A percentile compares a stretch with the other conserved stretches of the same genome.
These are phyloP conservation scores for Loris lydekkerianus DNA, from an alignment of 2,797 vertebrate species.

Conservation along the genomic window DNA sequence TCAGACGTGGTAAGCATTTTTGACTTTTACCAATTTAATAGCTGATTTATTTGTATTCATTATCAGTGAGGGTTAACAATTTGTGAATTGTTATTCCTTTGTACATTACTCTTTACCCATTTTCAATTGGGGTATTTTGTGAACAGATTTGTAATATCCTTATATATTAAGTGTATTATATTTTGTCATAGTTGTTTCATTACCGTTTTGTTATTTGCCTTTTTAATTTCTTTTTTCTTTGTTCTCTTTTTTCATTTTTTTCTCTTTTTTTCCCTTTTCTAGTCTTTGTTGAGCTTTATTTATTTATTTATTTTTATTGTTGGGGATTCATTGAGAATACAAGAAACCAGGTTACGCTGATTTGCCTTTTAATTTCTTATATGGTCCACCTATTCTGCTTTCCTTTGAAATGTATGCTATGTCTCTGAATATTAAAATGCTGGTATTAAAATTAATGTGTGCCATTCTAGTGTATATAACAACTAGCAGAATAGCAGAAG, in stretches of 20 bases:
- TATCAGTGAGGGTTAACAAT: neutral
- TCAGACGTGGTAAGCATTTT: neutral
- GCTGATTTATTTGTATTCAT: neutral
- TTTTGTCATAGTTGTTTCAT: conserved; percentile 16
- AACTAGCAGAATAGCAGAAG: neutral
- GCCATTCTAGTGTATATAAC: neutral
- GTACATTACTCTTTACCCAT: conserved; percentile 16
- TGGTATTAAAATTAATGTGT: neutral
- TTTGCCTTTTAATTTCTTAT: neutral
- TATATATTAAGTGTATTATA: neutral
- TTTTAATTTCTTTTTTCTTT: neutral
- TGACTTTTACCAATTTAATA: neutral
- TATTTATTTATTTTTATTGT: too few relatives aligned
- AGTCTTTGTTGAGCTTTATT: too few relatives aligned
- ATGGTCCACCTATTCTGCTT: neutral
- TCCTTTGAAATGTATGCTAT: neutral
- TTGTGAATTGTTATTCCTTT: conserved; percentile 40
- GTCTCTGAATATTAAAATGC: neutral
- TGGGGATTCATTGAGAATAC: too few relatives aligned
- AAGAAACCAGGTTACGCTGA: neutral
- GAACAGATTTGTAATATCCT: neutral
- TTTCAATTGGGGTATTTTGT: conserved; percentile 11
- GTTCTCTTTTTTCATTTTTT: too few relatives aligned
- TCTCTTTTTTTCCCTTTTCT: too few relatives aligned
- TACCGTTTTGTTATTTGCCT: neutral